phyloP scores from a whole-genome alignment of 2,113 vertebrate genomes.

The Lepus europaeus region DNA sequence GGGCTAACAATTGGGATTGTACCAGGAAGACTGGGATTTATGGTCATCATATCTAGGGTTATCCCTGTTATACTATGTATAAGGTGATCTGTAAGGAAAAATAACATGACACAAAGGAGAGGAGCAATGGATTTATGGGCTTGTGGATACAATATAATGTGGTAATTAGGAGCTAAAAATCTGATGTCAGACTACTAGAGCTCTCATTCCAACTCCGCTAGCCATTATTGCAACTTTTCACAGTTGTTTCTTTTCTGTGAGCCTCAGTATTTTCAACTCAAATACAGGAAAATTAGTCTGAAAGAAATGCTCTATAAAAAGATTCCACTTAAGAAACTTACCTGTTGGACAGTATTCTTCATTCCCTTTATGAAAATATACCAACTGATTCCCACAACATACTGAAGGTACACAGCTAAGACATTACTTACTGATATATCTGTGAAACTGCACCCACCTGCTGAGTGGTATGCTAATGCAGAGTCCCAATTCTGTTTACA shows the following conservation, averaged over 20 bases:
- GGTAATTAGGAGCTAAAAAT: neutral
- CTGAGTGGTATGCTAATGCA: neutral
- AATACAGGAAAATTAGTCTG: neutral
- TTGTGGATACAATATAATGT: neutral
- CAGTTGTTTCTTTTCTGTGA: neutral
- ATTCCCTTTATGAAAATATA: no score
- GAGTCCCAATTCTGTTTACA: no score
- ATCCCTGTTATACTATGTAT: neutral
- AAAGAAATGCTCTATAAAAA: neutral
- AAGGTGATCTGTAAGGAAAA: neutral
- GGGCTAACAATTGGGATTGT: neutral
- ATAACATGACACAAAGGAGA: neutral
- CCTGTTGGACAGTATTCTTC: no score
- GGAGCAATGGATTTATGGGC: neutral
- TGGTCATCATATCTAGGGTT: neutral
- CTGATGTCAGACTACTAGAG: neutral
- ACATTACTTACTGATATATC: no score
- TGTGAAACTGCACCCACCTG: neutral
- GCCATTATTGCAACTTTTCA: neutral
- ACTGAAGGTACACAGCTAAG: no score
- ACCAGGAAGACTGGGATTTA: neutral
- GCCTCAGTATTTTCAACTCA: neutral
- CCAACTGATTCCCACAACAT: no score
- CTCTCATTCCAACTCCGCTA: neutral
- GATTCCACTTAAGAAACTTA: neutral